These are phyloP conservation scores for Caenorhabditis latens DNA, from an alignment of 1,140 invertebrate genomes.

Conservation along the genomic window DNA sequence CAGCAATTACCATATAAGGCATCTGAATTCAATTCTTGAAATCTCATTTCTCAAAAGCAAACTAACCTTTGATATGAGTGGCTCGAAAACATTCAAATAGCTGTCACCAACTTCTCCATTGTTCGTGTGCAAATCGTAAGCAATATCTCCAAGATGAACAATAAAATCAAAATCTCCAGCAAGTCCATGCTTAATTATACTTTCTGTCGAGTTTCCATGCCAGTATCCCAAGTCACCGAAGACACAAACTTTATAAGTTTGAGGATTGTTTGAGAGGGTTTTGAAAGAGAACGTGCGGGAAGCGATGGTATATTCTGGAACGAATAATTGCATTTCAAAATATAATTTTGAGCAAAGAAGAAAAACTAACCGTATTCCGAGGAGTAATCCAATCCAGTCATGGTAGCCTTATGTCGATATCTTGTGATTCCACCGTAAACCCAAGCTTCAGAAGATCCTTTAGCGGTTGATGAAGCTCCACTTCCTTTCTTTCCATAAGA, in stretches of 20 bases:
- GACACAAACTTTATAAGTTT: constrained; percentile 66
- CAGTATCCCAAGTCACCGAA: constrained; percentile 70
- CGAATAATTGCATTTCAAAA: not conserved
- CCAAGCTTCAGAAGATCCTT: constrained; percentile 44
- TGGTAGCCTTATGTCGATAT: constrained; percentile 61
- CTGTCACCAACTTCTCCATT: constrained; percentile 77
- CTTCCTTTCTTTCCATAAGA: not conserved
- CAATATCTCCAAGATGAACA: constrained; percentile 77
- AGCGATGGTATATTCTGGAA: constrained; percentile 69
- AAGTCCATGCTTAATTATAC: constrained; percentile 63
- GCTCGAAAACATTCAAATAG: constrained; percentile 77
- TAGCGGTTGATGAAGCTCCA: constrained; percentile 1
- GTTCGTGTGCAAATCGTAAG: constrained; percentile 78
- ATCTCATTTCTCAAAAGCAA: not conserved
- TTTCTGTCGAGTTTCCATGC: constrained; percentile 67
- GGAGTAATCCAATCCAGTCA: constrained; percentile 56
- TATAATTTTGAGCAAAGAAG: not conserved
- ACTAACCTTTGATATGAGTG: constrained; percentile 72
- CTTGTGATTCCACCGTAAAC: constrained; percentile 53
- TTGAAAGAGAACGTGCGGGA: constrained; percentile 64
- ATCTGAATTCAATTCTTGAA: constrained; percentile 56
- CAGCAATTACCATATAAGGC: constrained; percentile 79
- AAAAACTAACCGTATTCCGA: constrained; percentile 60
- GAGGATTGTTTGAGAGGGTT: constrained; percentile 64
- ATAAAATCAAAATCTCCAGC: constrained; percentile 68